Base-by-base conservation (phyloP, 2,797 vertebrate species). In the Nothura maculosa region DNA sequence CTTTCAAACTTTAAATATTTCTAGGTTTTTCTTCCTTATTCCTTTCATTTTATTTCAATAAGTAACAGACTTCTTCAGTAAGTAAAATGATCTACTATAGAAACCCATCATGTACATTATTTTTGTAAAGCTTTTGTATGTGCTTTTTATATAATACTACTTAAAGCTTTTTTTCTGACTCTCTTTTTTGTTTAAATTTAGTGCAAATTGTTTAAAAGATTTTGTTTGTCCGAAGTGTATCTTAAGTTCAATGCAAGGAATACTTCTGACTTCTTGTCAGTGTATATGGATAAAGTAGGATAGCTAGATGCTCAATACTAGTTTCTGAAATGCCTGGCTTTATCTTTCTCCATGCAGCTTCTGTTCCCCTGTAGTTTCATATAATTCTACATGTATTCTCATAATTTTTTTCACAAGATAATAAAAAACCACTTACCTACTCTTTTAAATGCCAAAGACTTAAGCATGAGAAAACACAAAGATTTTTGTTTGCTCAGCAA, bases 181-280 rank as follows among this genome's bases (percentile, higher is more conserved):
- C 50, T 86, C 81, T 86, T 85, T 83, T 86, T 85, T 40, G 70
- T 73, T 86, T 84, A 30, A 90, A 73, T 54, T 81, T 72, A 69
- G 12, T 94, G 62, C 60, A 89, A 91, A 92, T 93, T 81, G 83
- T 87, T 93, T 89, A 66, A 77, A 89, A 92, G 77, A 57, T 60
- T 92, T 95, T 77, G 50, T 79, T 86, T 91, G 74, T 89, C 81
- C 72, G 55, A 55, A 32, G 74, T 45, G 58, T 34, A 22, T 55
- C 70, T 86, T 58, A 19, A 13, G n/a, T 90, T 90, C 61, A 43
- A 62, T 64, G 58, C 67, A 69, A 43, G 34, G 81, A 75, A 45
- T 91, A 45, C 30, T n/a, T 25, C n/a, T 3, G 61, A 45, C 38
- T 75, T 80, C 55, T 48, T 76, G 62, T 74, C 68, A 57, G 79